Conservation (phyloP, 2,888 invertebrate genomes). For the Netelia inedita region DNA sequence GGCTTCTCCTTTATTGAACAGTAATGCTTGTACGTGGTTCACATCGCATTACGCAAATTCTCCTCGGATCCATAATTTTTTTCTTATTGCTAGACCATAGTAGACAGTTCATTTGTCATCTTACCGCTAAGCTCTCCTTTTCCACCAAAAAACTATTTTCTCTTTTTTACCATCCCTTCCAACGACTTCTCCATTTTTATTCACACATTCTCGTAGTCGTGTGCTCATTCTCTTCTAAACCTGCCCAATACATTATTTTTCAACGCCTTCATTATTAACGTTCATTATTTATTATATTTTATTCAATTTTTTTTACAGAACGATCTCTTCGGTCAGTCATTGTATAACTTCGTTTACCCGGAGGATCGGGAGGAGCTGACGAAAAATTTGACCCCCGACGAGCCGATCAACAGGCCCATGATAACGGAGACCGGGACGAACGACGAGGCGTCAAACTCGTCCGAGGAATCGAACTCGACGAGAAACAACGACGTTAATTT, state of each 20-base stretch:
- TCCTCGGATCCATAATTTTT: too few relatives aligned
- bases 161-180: background rate
- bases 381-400: constrained; percentile 87
- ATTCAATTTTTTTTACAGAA: constrained; percentile 86
- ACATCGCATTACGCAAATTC: too few relatives aligned
- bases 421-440: constrained; percentile 76
- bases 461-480: constrained; percentile 72
- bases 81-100: too few relatives aligned
- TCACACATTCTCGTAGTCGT: too few relatives aligned
- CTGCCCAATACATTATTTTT: too few relatives aligned
- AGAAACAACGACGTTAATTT: constrained; percentile 67
- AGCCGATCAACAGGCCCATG: constrained; percentile 72
- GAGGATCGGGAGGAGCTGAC: constrained; percentile 91
- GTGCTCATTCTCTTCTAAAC: too few relatives aligned
- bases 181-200: too few relatives aligned
- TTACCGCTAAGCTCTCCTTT: too few relatives aligned
- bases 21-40: too few relatives aligned
- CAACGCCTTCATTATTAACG: background rate
- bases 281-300: background rate
- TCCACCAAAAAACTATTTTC: background rate
- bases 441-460: constrained; percentile 87
- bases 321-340: constrained; percentile 93
- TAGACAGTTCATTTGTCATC: too few relatives aligned
- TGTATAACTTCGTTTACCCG: constrained; percentile 93
- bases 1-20: too few relatives aligned